Evolutionary conservation across 2,797 vertebrate species (phyloP).

Genomic region (Pseudocheirus occidentalis): DNA sequence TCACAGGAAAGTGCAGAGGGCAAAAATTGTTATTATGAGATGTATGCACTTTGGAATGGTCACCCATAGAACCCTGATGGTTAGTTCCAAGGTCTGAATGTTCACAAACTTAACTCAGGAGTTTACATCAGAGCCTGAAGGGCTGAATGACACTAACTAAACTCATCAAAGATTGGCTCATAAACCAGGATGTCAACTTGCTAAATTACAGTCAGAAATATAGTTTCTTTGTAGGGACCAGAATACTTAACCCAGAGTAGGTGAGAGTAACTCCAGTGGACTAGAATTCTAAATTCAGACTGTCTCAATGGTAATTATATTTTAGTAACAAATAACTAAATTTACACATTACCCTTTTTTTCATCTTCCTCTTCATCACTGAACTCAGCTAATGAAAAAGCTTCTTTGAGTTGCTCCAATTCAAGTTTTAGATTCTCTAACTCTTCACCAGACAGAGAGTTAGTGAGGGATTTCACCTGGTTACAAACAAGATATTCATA

Average conservation of each 20-base stretch:
- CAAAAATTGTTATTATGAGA: neutral
- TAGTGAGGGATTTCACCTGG: conserved; percentile 93
- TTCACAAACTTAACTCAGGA: neutral
- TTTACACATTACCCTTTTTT: conserved; percentile 86
- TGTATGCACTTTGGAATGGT: neutral
- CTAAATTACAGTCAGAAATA: neutral
- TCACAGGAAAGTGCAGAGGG: neutral
- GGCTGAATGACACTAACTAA: neutral
- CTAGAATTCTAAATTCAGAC: neutral
- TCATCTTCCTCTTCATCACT: conserved; percentile 95
- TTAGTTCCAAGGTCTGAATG: neutral
- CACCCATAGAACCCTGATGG: neutral
- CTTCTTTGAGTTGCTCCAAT: conserved; percentile 90
- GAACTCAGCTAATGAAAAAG: conserved; percentile 94
- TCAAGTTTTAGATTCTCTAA: conserved; percentile 87
- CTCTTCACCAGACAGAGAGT: conserved; percentile 91
- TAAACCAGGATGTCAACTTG: neutral
- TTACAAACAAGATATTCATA: conserved; percentile 63
- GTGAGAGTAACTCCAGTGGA: neutral
- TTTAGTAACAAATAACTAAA: neutral
- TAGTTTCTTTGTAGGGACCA: neutral
- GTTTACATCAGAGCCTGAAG: neutral
- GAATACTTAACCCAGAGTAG: neutral
- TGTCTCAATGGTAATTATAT: neutral
- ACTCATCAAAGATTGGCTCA: neutral